phyloP scores from a whole-genome alignment of 2,888 invertebrate genomes.

The Clanis bilineata region DNA sequence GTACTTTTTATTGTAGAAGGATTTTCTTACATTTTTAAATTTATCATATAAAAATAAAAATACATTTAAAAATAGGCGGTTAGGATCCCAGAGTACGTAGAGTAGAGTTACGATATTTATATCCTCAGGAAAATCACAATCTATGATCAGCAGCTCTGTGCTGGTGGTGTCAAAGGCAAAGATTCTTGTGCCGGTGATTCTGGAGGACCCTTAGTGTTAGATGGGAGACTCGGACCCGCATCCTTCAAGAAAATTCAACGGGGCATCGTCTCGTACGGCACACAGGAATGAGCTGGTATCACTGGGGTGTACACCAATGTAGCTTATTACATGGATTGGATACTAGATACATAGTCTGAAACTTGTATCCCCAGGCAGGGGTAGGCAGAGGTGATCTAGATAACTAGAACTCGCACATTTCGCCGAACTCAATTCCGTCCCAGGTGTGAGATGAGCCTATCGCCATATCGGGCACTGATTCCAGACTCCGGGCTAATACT shows the following conservation, averaged over 20 bases:
- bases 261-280: not conserved
- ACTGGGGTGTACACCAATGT: slow-evolving; percentile 82
- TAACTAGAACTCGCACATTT: too few relatives aligned
- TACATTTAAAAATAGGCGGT: too few relatives aligned
- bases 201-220: slow-evolving; percentile 82
- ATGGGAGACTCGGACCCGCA: slow-evolving; percentile 21
- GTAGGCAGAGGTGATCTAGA: not conserved
- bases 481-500: too few relatives aligned
- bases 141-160: slow-evolving; percentile 22
- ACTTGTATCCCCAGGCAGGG: too few relatives aligned
- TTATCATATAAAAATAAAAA: too few relatives aligned
- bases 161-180: slow-evolving; percentile 39
- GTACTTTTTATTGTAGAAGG: too few relatives aligned
- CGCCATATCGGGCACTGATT: too few relatives aligned
- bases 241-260: not conserved
- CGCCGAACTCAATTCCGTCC: too few relatives aligned
- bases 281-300: slow-evolving; percentile 51
- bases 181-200: slow-evolving; percentile 85
- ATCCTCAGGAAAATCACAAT: not conserved
- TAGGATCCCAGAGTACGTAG: too few relatives aligned
- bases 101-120: too few relatives aligned
- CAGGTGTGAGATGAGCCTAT: too few relatives aligned
- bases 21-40: too few relatives aligned
- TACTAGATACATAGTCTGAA: slow-evolving; percentile 58
- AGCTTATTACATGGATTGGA: slow-evolving; percentile 77